Conservation (phyloP, 2,797 vertebrate species). For the Lagocephalus sceleratus region DNA sequence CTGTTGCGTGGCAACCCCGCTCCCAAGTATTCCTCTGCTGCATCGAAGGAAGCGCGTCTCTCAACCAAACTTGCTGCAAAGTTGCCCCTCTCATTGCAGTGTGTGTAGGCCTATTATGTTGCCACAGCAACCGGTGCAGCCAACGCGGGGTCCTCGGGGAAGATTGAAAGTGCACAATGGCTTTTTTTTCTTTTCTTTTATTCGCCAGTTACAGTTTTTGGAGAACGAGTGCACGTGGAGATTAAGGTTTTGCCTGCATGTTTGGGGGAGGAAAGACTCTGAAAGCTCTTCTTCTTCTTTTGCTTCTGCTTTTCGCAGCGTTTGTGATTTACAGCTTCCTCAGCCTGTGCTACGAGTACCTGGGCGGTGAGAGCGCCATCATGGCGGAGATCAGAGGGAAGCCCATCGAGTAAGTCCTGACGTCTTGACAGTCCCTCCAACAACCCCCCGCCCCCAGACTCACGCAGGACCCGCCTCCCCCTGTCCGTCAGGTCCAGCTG, state of each 20-base stretch:
- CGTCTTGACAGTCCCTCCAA: too few species aligned
- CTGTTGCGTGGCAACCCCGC: slow-evolving; percentile 79
- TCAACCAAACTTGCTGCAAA: slow-evolving; percentile 38
- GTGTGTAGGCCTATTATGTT: slow-evolving; percentile 39
- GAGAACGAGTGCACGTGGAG: too few species aligned
- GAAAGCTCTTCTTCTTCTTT: too few species aligned
- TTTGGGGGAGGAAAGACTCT: too few species aligned
- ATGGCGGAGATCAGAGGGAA: slow-evolving; percentile 98
- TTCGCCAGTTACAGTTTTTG: background rate
- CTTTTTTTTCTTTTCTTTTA: slow-evolving; percentile 11
- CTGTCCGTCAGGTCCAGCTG: slow-evolving; percentile 86
- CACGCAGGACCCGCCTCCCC: background rate
- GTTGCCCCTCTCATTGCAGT: slow-evolving; percentile 33
- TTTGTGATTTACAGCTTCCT: slow-evolving; percentile 98
- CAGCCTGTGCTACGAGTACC: slow-evolving; percentile 96
- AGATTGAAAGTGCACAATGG: slow-evolving; percentile 34
- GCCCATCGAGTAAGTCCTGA: slow-evolving; percentile 87
- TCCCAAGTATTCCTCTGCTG: slow-evolving; percentile 41
- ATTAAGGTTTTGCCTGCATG: too few species aligned
- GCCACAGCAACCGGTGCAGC: slow-evolving; percentile 42
- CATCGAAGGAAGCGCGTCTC: slow-evolving; percentile 43
- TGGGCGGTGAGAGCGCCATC: slow-evolving; percentile 95
- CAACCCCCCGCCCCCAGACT: too few species aligned
- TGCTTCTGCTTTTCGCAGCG: slow-evolving; percentile 74
- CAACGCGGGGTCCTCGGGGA: slow-evolving; percentile 32